Evolutionary conservation across 2,113 vertebrate species (phyloP), one percentile per base, ranked within the genome.

Genomic region (Embiotoca jacksoni): DNA sequence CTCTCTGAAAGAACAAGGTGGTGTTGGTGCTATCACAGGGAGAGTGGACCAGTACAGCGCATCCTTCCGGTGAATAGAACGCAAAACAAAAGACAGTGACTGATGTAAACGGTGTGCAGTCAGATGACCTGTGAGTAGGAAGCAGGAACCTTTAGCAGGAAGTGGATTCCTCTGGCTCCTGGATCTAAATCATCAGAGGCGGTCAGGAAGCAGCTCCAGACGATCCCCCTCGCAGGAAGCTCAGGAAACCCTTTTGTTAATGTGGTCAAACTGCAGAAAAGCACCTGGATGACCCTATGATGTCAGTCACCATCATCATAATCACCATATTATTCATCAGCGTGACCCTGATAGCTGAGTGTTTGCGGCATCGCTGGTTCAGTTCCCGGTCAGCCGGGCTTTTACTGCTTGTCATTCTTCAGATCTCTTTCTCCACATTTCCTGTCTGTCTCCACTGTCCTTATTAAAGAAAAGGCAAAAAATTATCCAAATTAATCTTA

Each of bases 1-100:
- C 85, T 89, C 82, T 73, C 31, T 62, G 56, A 53, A 75, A 80
- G 81, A 82, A 84, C 70, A 83, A 72, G 67, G 82, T 33, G 5
- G 5, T 32, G 62, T 41, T 64, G 3, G 33, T 59, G 1, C 41
- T 35, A 30, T 59, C 31, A 33, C 63, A 60, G 76, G 5, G 72
- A 57, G 70, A 3, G 31, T 80, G 71, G 85, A 72, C 88, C 85
- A 85, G 82, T 86, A 63, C 69, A 80, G 61, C 57, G 35, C 10
- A 3, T 39, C 61, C 46, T 13, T 15, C 41, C 59, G 6, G 57
- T 55, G 0, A n/a, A 41, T 41, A 32, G 6, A 52, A 62, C 33
- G 33, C 1, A 16, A 39, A 72, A 41, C 13, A 15, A 64, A 59
- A 35, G 7, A 53, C 1, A 35, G 31, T 15, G 35, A 37, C 3